Conservation (phyloP, 1,140 invertebrate species). For the Trachelipus rathkii region DNA sequence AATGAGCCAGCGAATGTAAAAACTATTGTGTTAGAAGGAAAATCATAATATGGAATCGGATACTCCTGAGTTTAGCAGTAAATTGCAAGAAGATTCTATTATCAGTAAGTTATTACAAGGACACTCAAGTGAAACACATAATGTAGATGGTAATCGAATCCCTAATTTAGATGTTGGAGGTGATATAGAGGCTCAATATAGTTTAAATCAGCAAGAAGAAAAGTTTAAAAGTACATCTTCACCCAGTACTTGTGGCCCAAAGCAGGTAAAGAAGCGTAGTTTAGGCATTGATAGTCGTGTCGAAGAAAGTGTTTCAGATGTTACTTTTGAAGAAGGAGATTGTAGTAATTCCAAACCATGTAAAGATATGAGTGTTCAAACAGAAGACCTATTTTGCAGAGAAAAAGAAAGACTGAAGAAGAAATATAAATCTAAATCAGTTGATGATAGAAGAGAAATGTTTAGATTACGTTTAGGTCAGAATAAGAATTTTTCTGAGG, state of each 20-base stretch:
- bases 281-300: neutral
- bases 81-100: neutral
- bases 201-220: too few species aligned
- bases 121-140: neutral
- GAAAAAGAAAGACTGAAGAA: neutral
- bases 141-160: neutral
- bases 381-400: neutral
- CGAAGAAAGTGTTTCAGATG: neutral
- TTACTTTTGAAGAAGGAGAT: neutral
- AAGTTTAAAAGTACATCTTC: too few species aligned
- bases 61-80: neutral
- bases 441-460: neutral
- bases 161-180: too few species aligned
- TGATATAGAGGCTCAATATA: too few species aligned
- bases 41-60: neutral
- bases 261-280: neutral
- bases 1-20: too few species aligned
- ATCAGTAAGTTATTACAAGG: neutral
- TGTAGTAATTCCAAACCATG: neutral
- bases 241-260: too few species aligned
- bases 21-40: too few species aligned
- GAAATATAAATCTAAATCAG: neutral
- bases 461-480: neutral
- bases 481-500: neutral
- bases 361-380: conserved; percentile 5